Evolutionary conservation across 2,113 vertebrate species (phyloP), one percentile per base, ranked within the genome.

Genomic region (Ictalurus punctatus): DNA sequence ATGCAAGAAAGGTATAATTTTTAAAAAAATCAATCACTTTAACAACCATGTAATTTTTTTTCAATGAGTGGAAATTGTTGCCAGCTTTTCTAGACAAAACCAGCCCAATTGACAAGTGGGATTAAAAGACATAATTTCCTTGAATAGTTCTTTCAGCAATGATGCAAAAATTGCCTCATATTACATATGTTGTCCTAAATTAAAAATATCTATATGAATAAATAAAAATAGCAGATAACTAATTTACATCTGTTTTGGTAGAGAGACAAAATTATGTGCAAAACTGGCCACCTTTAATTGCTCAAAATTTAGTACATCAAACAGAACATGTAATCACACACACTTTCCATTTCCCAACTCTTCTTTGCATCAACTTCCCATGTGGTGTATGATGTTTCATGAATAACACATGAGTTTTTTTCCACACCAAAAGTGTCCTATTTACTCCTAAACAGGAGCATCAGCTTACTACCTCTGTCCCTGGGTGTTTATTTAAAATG

Each of bases 401-500:
- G 6, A 5, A 44, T 40, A 76, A 44, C 37, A 44, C 7, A 23
- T 34, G 34, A 74, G 34, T 0, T 76, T 76, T 40, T 76, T 71
- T 17, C 17, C 27, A 79, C 10, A 56, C 12, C 56, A 27, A 81
- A 81, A 1, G 0, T 27, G 4, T 1, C 9, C 30, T 59, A 30
- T 83, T 59, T 59, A 23, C 4, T 56, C n/a, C 52, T 81, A 30
- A 30, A 58, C 30, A 23, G 27, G 80, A 34, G 80, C 56, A 83
- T 23, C 56, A 34, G 27, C 37, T 65, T 52, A 84, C 58, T 27
- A 65, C 59, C 34, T n/a, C 21, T 48, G 82, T 65, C 82, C 37
- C 82, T 44, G 61, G 44, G 13, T 27, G 82, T 84, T 65, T 84
- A 65, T 84, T 65, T 25, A 63, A 48, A 84, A 65, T 65, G 59